Percentiles rank a stretch among this genome's conserved stretches.
phyloP scores from a whole-genome alignment of 2,888 invertebrate species.

The Sympetrum striolatum region DNA sequence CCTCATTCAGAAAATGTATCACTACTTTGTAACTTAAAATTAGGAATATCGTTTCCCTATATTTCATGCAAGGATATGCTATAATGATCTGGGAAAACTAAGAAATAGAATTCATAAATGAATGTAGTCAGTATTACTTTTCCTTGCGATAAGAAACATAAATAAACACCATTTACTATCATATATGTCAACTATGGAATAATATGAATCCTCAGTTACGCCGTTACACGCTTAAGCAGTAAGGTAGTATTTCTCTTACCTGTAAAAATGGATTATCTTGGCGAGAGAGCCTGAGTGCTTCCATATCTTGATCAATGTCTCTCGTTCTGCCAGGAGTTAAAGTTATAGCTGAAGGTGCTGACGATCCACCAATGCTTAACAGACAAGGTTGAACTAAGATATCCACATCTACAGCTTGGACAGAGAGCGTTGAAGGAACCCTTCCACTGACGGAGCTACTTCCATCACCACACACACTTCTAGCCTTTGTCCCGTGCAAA shows the following conservation, averaged over 20 bases:
- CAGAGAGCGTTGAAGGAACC: slow-evolving; percentile 61
- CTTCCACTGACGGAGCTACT: slow-evolving; percentile 48
- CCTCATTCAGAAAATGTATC: no score
- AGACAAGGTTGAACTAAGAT: slow-evolving; percentile 51
- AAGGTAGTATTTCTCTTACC: slow-evolving; percentile 59
- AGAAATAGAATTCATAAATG: no score
- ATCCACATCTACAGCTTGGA: slow-evolving; percentile 58
- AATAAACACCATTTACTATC: not conserved
- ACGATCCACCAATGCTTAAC: slow-evolving; percentile 58
- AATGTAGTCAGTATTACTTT: no score
- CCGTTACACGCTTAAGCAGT: no score
- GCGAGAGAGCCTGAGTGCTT: slow-evolving; percentile 77
- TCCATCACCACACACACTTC: not conserved
- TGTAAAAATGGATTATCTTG: slow-evolving; percentile 86
- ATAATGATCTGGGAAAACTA: no score
- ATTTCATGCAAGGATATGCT: no score
- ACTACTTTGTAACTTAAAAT: no score
- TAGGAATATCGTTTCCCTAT: no score
- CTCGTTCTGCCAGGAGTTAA: slow-evolving; percentile 76
- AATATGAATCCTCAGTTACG: not conserved
- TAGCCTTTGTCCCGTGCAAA: not conserved
- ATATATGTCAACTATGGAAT: slow-evolving; percentile 47
- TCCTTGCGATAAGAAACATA: no score
- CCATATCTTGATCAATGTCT: slow-evolving; percentile 85
- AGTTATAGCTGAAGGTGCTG: slow-evolving; percentile 70